Percentiles rank a stretch among this genome's conserved stretches.
These are phyloP conservation scores for Prorops nasuta DNA, from an alignment of 1,140 invertebrate species.

Conservation along the genomic window DNA sequence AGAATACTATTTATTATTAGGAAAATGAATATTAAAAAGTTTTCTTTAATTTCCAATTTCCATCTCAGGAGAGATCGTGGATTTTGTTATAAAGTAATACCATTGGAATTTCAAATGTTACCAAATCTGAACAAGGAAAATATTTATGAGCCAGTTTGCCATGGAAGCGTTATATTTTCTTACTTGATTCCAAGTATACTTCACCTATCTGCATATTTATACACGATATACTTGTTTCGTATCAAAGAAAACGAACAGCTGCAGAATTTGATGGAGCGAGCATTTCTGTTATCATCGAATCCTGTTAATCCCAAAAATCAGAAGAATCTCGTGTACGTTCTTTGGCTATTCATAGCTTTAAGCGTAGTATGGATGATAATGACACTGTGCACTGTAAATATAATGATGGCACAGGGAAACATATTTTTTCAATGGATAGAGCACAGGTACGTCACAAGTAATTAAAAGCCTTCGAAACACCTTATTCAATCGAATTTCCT, in stretches of 20 bases:
- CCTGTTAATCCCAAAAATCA: constrained; percentile 66
- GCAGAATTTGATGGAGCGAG: constrained; percentile 86
- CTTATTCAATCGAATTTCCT: not conserved
- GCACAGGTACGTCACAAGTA: constrained; percentile 39
- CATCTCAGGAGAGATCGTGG: constrained; percentile 71
- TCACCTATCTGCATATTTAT: constrained; percentile 74
- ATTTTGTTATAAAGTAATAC: constrained; percentile 64
- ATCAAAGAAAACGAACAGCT: constrained; percentile 83
- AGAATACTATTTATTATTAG: not conserved
- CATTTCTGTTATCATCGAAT: constrained; percentile 69
- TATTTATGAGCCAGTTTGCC: constrained; percentile 62
- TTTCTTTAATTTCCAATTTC: no score
- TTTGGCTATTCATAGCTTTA: constrained; percentile 71
- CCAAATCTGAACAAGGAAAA: constrained; percentile 43
- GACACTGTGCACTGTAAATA: constrained; percentile 64
- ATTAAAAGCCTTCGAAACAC: not conserved
- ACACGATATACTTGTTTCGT: constrained; percentile 76
- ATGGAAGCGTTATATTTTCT: constrained; percentile 70
- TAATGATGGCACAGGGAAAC: constrained; percentile 64
- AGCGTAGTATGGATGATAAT: constrained; percentile 68
- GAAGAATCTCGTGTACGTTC: constrained; percentile 63
- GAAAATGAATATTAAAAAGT: no score
- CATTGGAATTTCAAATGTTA: constrained; percentile 38
- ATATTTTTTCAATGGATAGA: constrained; percentile 67
- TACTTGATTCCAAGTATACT: constrained; percentile 77